Conservation (phyloP, 1,140 invertebrate genomes). For the Achatina immaculata region DNA sequence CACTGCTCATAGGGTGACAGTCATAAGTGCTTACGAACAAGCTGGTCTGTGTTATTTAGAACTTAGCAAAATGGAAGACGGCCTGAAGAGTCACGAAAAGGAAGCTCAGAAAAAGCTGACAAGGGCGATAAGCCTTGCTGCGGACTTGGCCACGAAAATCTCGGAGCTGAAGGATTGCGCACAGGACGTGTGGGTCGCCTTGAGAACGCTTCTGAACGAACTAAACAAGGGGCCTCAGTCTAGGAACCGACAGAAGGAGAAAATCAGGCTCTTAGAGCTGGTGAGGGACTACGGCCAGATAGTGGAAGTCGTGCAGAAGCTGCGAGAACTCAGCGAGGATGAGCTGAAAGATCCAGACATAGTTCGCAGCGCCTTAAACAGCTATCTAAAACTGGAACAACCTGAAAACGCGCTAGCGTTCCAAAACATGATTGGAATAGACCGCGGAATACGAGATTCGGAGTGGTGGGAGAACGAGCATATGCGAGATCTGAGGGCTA, state of each 20-base stretch:
- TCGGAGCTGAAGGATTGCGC: background rate
- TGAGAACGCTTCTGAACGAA: background rate
- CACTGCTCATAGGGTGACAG: background rate
- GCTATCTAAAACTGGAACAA: background rate
- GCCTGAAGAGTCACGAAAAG: background rate
- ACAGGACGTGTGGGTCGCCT: background rate
- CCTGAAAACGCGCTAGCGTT: background rate
- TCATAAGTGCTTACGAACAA: background rate
- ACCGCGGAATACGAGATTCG: background rate
- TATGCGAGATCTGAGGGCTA: background rate
- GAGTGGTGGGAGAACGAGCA: background rate
- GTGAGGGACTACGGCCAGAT: background rate
- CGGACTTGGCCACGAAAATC: background rate
- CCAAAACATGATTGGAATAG: background rate
- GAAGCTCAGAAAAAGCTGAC: background rate
- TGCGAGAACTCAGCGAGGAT: too few relatives aligned
- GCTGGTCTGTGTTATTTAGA: background rate
- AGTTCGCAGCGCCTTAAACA: background rate
- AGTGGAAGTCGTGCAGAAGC: background rate
- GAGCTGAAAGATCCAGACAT: background rate
- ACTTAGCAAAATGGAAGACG: background rate
- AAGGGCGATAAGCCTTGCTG: slow-evolving; percentile 7
- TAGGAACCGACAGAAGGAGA: background rate
- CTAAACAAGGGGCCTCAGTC: background rate
- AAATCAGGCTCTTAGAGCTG: background rate